These are phyloP conservation scores for Enteromius mattozi DNA, from an alignment of 2,797 vertebrate species.

Conservation along the genomic window DNA sequence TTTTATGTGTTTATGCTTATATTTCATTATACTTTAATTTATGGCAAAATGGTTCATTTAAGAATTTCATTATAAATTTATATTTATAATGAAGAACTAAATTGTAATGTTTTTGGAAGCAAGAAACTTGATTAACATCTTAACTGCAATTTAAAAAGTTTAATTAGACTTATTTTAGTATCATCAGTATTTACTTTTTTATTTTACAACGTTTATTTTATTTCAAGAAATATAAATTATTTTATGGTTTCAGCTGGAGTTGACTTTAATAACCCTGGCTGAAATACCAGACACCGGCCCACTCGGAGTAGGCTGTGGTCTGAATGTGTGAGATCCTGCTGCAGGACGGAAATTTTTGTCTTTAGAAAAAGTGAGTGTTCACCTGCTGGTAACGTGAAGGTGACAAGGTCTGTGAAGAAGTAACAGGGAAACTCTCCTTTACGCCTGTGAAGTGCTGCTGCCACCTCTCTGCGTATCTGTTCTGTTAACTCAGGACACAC, in stretches of 20 bases:
- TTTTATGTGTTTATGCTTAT: neutral
- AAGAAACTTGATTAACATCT: neutral
- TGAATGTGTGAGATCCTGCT: neutral
- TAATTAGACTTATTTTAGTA: neutral
- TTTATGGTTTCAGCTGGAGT: neutral
- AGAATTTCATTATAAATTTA: neutral
- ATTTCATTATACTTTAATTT: neutral
- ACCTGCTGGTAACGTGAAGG: constrained; percentile 97
- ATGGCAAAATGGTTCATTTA: neutral
- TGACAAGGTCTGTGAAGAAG: constrained; percentile 95
- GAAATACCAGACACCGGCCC: neutral
- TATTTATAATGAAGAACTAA: neutral
- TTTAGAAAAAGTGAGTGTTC: constrained; percentile 40
- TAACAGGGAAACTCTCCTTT: constrained; percentile 98
- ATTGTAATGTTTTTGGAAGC: neutral
- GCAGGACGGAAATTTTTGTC: neutral
- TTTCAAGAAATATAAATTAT: neutral
- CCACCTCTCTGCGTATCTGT: constrained; percentile 94
- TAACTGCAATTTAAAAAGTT: neutral
- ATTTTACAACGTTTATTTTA: neutral
- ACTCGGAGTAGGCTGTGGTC: neutral
- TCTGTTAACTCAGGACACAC: constrained; percentile 97
- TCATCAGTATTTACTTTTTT: neutral
- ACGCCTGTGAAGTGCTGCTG: constrained; percentile 93
- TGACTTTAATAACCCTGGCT: neutral